Evolutionary conservation across 2,888 invertebrate genomes (phyloP).

Genomic region (Clistopyga incitator): DNA sequence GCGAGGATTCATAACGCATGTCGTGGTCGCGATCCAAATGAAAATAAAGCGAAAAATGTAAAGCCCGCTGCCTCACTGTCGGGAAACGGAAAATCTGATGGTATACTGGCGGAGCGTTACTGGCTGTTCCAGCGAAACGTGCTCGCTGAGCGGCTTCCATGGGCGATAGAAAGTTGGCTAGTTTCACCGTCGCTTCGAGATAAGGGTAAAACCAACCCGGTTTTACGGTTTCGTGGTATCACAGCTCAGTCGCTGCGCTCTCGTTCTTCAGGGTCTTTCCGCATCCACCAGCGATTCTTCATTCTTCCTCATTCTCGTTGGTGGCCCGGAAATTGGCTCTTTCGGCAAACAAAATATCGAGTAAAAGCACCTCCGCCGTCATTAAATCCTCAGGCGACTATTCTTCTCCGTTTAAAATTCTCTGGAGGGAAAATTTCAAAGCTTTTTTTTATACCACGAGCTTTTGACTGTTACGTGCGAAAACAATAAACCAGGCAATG

Average conservation of each 20-base stretch:
- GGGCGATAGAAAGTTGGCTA: neutral
- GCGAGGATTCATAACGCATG: conserved; percentile 13
- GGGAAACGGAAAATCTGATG: neutral
- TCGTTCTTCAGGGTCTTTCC: too few relatives aligned
- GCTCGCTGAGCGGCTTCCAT: neutral
- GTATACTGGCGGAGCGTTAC: neutral
- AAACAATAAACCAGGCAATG: too few relatives aligned
- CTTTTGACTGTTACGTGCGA: too few relatives aligned
- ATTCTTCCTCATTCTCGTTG: neutral
- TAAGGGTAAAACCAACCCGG: neutral
- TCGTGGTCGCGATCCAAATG: conserved; percentile 6
- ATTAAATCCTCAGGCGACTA: too few relatives aligned
- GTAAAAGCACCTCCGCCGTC: too few relatives aligned
- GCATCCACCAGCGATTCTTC: neutral
- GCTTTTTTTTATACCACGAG: too few relatives aligned
- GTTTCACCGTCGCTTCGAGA: neutral
- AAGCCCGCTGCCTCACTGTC: neutral
- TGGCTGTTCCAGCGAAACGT: neutral
- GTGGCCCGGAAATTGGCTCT: neutral
- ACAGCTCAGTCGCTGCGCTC: neutral
- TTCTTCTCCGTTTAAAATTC: too few relatives aligned
- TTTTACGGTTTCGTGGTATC: conserved; percentile 14
- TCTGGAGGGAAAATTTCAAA: too few relatives aligned
- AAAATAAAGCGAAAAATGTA: conserved; percentile 12
- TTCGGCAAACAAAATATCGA: neutral